phyloP scores from a whole-genome alignment of 1,140 invertebrate species.

The Lerema accius region DNA sequence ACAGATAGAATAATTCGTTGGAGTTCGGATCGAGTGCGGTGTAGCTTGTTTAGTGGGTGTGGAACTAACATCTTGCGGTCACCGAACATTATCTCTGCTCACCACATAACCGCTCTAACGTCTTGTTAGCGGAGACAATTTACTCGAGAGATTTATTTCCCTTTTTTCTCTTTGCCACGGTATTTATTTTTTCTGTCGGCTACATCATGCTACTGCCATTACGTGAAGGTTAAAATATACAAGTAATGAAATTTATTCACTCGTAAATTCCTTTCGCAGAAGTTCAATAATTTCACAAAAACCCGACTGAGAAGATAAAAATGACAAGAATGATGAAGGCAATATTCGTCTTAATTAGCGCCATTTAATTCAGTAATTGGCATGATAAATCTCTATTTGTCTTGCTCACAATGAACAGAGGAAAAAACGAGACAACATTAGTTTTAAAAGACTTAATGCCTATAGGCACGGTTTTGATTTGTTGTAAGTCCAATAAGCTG shows the following conservation, averaged over 20 bases:
- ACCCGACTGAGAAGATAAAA: neutral
- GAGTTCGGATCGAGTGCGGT: conserved; percentile 39
- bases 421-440: conserved; percentile 22
- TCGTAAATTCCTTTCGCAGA: conserved; percentile 11
- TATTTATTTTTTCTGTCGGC: conserved; percentile 23
- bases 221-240: conserved; percentile 32
- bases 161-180: conserved; percentile 33
- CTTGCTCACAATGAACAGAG: conserved; percentile 7
- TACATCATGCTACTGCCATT: conserved; percentile 41
- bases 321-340: neutral
- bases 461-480: conserved; percentile 14
- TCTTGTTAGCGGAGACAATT: conserved; percentile 71
- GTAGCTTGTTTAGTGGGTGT: conserved; percentile 51
- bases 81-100: conserved; percentile 57
- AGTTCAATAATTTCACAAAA: neutral
- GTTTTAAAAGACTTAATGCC: conserved; percentile 23
- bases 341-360: conserved; percentile 14
- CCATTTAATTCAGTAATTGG: conserved; percentile 5
- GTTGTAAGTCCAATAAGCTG: conserved; percentile 35
- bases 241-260: conserved; percentile 18
- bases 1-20: conserved; percentile 20
- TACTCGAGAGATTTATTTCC: conserved; percentile 40
- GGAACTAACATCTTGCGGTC: conserved; percentile 59
- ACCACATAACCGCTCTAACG: conserved; percentile 53
- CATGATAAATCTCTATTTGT: conserved; percentile 12